A percentile compares a stretch with the other conserved stretches of the same genome.
phyloP scores from a whole-genome alignment of 2,113 vertebrate species.

The Dipodomys ordii region DNA sequence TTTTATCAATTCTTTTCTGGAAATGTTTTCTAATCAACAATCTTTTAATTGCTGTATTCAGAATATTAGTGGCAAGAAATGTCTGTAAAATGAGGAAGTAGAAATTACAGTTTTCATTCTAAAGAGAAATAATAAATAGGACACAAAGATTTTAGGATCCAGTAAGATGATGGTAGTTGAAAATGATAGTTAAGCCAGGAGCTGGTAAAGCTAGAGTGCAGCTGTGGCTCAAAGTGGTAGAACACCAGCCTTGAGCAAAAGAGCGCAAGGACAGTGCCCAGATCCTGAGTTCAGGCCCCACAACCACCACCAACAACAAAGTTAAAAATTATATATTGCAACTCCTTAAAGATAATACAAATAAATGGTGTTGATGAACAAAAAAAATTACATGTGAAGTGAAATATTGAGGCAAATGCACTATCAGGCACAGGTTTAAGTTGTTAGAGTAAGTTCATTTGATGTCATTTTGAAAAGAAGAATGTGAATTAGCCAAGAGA shows the following conservation, averaged over 20 bases:
- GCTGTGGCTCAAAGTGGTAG: too few relatives aligned
- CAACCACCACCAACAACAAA: too few relatives aligned
- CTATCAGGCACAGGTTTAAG: not conserved
- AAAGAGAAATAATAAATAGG: conserved; percentile 42
- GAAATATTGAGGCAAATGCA: conserved; percentile 14
- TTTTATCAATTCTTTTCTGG: conserved; percentile 20
- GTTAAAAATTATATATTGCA: too few relatives aligned
- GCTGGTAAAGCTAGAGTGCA: too few relatives aligned
- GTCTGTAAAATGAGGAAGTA: not conserved
- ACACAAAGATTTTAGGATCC: conserved; percentile 24
- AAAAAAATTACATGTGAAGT: not conserved
- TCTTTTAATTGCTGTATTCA: not conserved
- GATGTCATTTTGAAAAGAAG: conserved; percentile 10
- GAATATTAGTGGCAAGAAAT: conserved; percentile 16
- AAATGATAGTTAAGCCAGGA: too few relatives aligned
- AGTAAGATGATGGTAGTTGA: not conserved
- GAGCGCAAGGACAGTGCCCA: too few relatives aligned
- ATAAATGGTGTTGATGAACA: too few relatives aligned
- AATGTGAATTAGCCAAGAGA: not conserved
- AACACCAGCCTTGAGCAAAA: too few relatives aligned
- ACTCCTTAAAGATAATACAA: too few relatives aligned
- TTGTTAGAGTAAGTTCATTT: not conserved
- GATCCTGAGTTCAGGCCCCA: too few relatives aligned
- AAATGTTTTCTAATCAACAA: not conserved
- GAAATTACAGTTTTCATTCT: not conserved